Evolutionary conservation across 1,140 invertebrate species (phyloP).

Genomic region (Scaptomyza pallida): DNA sequence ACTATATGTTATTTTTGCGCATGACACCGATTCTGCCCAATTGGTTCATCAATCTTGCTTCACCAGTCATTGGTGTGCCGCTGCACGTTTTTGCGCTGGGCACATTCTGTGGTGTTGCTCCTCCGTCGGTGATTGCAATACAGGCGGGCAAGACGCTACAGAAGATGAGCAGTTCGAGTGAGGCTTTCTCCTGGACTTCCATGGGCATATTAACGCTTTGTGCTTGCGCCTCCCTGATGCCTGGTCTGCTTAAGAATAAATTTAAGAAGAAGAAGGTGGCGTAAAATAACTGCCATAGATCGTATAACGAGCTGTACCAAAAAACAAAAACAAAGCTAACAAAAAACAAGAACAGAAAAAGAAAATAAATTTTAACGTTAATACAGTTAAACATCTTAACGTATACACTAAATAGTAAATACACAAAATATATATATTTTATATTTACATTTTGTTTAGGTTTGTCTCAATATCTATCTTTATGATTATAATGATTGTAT

Average conservation of each 20-base stretch:
- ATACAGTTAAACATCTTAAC: slow-evolving; percentile 10
- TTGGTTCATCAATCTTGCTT: slow-evolving; percentile 99
- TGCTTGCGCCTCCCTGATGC: slow-evolving; percentile 93
- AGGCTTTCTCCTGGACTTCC: slow-evolving; percentile 95
- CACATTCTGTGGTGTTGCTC: slow-evolving; percentile 97
- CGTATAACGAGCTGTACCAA: slow-evolving; percentile 19
- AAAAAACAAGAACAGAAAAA: not conserved
- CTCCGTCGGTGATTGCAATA: slow-evolving; percentile 98
- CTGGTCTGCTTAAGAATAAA: slow-evolving; percentile 95
- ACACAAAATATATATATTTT: slow-evolving; percentile 17
- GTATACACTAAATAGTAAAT: slow-evolving; percentile 12
- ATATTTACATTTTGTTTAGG: slow-evolving; percentile 35
- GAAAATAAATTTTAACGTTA: not conserved
- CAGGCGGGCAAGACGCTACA: slow-evolving; percentile 98
- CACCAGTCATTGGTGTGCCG: slow-evolving; percentile 98
- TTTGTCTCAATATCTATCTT: slow-evolving; percentile 19
- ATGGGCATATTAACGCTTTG: slow-evolving; percentile 91
- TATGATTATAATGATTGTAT: too few relatives aligned
- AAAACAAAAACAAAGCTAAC: too few relatives aligned
- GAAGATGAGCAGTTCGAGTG: slow-evolving; percentile 94
- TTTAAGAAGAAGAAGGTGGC: slow-evolving; percentile 90
- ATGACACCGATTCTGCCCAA: slow-evolving; percentile 99
- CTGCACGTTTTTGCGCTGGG: slow-evolving; percentile 96
- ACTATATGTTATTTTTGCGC: slow-evolving; percentile 98
- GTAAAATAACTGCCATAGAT: slow-evolving; percentile 34